phyloP scores from a whole-genome alignment of 2,888 invertebrate genomes.

The Phyllotreta cruciferae region DNA sequence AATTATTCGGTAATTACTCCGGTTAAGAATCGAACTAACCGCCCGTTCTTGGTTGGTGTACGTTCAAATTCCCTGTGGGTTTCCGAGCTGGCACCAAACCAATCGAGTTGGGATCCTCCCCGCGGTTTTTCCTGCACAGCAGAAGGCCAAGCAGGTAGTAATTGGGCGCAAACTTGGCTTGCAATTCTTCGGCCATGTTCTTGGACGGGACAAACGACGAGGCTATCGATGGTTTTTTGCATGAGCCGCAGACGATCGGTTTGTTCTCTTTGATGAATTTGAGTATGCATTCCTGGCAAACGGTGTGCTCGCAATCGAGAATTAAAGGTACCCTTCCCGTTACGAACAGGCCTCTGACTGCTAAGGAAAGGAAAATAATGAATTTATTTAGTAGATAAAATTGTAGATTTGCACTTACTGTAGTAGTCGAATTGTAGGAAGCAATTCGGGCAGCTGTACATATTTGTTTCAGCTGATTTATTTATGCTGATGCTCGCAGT shows the following conservation, averaged over 20 bases:
- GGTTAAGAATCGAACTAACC: background rate
- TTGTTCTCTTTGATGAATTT: slow-evolving; percentile 48
- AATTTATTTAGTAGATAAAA: background rate
- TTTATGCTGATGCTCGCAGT: no score
- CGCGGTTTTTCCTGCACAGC: slow-evolving; percentile 38
- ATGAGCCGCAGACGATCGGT: slow-evolving; percentile 62
- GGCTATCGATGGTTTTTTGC: slow-evolving; percentile 57
- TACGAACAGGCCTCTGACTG: slow-evolving; percentile 41
- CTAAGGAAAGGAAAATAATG: slow-evolving; percentile 16
- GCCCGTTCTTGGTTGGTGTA: background rate
- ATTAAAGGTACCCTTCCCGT: slow-evolving; percentile 64
- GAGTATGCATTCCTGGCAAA: slow-evolving; percentile 70
- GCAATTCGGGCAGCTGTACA: slow-evolving; percentile 37
- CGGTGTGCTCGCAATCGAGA: slow-evolving; percentile 71
- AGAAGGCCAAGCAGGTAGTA: slow-evolving; percentile 55
- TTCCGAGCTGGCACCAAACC: slow-evolving; percentile 25
- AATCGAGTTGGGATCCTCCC: slow-evolving; percentile 18
- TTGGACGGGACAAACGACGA: slow-evolving; percentile 41
- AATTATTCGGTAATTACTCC: background rate
- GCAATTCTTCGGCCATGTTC: slow-evolving; percentile 39
- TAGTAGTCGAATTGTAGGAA: slow-evolving; percentile 31
- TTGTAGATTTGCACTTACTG: slow-evolving; percentile 27
- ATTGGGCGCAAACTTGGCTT: slow-evolving; percentile 56
- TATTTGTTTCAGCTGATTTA: no score
- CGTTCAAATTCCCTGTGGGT: background rate